These are phyloP conservation scores for Coreoperca whiteheadi DNA, from an alignment of 2,113 vertebrate genomes.

Conservation along the genomic window DNA sequence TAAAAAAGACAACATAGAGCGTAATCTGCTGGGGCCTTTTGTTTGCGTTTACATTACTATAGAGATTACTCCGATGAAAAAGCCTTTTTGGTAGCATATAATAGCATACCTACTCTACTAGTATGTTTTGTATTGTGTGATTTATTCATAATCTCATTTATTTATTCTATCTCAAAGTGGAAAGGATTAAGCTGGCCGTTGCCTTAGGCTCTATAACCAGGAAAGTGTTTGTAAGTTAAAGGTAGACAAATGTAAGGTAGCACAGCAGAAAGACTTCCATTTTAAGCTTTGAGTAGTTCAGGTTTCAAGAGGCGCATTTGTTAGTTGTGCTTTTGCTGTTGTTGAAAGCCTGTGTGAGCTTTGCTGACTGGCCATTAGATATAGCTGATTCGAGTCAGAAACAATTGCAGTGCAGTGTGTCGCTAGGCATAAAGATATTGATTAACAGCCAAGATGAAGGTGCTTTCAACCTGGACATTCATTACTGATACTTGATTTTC, in stretches of 20 bases:
- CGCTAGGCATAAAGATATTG: slow-evolving; percentile 45
- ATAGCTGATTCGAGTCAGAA: slow-evolving; percentile 47
- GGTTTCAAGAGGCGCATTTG: slow-evolving; percentile 44
- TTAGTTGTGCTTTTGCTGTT: slow-evolving; percentile 39
- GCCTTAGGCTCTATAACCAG: slow-evolving; percentile 38
- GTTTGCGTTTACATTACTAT: slow-evolving; percentile 10
- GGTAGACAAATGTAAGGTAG: slow-evolving; percentile 33
- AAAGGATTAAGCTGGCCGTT: slow-evolving; percentile 24
- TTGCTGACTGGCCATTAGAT: slow-evolving; percentile 45
- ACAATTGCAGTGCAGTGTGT: slow-evolving; percentile 44
- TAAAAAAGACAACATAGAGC: neutral
- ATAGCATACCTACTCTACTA: neutral
- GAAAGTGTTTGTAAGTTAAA: slow-evolving; percentile 46
- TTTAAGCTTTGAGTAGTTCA: slow-evolving; percentile 39
- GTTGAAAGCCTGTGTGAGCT: slow-evolving; percentile 37
- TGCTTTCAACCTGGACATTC: slow-evolving; percentile 44
- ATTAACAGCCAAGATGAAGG: slow-evolving; percentile 44
- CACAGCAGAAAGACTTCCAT: slow-evolving; percentile 25
- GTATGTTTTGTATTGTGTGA: slow-evolving; percentile 22
- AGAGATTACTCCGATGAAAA: slow-evolving; percentile 4
- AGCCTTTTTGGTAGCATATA: neutral
- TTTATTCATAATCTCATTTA: slow-evolving; percentile 46
- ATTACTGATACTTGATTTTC: slow-evolving; percentile 51
- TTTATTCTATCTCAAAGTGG: slow-evolving; percentile 21
- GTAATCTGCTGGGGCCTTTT: neutral